These are phyloP conservation scores for Spodoptera frugiperda DNA, from an alignment of 1,140 invertebrate species.

Conservation along the genomic window DNA sequence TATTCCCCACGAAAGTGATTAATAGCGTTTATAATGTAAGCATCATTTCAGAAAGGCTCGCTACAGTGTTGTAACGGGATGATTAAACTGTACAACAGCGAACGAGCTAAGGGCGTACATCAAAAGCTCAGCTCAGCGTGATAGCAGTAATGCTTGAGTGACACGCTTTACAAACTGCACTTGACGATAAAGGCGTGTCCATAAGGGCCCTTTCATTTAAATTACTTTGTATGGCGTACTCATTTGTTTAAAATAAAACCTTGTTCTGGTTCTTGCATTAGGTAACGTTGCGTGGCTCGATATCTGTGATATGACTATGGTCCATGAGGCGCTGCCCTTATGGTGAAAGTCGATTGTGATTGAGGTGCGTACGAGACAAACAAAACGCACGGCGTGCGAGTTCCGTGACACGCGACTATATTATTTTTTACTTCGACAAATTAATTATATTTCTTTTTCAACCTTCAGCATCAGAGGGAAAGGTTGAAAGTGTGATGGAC, in stretches of 20 bases:
- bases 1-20: constrained; percentile 27
- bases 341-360: constrained; percentile 78
- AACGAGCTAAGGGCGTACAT: constrained; percentile 32
- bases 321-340: constrained; percentile 69
- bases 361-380: constrained; percentile 65
- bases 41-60: constrained; percentile 18
- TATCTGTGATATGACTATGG: constrained; percentile 41
- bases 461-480: constrained; percentile 47
- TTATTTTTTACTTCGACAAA: constrained; percentile 56
- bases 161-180: constrained; percentile 43
- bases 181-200: constrained; percentile 23
- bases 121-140: constrained; percentile 30
- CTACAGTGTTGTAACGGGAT: constrained; percentile 41
- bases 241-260: constrained; percentile 22
- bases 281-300: constrained; percentile 1
- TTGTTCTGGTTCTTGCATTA: constrained; percentile 16
- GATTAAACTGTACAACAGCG: constrained; percentile 38
- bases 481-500: constrained; percentile 49
- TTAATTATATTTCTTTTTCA: constrained; percentile 49
- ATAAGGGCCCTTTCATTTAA: not conserved
- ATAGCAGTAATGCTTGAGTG: constrained; percentile 45
- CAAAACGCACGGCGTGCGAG: constrained; percentile 55
- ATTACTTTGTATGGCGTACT: constrained; percentile 4
- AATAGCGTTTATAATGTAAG: constrained; percentile 26
- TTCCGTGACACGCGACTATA: constrained; percentile 61